Percentiles rank a stretch among this genome's conserved stretches.
These are phyloP conservation scores for Dromiciops gliroides DNA, from an alignment of 2,113 vertebrate species.

Conservation along the genomic window DNA sequence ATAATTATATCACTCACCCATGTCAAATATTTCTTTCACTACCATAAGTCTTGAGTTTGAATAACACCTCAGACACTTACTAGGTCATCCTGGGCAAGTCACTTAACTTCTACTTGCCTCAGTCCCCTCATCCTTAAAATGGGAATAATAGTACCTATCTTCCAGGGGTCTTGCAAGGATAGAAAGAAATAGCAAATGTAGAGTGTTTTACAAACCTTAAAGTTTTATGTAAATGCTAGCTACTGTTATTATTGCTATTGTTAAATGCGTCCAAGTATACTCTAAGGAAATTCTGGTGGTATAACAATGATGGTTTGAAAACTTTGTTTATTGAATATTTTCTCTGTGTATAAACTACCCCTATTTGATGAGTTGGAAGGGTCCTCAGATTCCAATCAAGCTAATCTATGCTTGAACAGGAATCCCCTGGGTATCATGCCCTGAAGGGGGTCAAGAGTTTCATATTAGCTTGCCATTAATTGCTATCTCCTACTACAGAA, in stretches of 20 bases:
- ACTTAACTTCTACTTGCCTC: neutral
- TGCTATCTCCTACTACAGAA: neutral
- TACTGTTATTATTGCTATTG: neutral
- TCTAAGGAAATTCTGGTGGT: neutral
- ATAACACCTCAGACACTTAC: neutral
- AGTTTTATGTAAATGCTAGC: neutral
- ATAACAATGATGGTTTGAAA: conserved; percentile 16
- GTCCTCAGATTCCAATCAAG: neutral
- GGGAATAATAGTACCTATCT: neutral
- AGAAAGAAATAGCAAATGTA: neutral
- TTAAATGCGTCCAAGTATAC: neutral
- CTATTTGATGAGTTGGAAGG: neutral
- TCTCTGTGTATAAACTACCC: neutral
- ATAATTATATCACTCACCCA: neutral
- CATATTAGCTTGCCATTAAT: neutral
- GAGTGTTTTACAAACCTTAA: neutral
- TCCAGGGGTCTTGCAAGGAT: neutral
- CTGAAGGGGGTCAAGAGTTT: neutral
- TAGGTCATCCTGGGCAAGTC: neutral
- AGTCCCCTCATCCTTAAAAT: neutral
- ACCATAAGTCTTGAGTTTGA: neutral
- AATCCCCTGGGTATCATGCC: neutral
- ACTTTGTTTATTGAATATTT: neutral
- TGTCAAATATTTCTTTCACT: neutral
- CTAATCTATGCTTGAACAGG: neutral